Conservation (phyloP, 2,888 invertebrate genomes). For the Dolichopus griseipennis region DNA sequence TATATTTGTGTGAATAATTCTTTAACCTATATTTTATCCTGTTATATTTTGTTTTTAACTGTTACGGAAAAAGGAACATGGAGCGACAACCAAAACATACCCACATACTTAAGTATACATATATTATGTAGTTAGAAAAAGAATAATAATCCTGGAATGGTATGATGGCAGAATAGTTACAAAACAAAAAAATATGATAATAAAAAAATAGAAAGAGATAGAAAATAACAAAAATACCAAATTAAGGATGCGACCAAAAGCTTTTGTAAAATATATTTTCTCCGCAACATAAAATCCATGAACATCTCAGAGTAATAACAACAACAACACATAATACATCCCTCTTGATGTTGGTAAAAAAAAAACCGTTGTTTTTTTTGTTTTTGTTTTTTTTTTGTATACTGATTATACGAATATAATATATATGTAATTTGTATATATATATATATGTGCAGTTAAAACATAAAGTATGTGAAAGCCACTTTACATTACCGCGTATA, state of each 20-base stretch:
- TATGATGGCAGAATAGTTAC: not conserved
- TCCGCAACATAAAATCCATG: not conserved
- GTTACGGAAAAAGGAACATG: too few species aligned
- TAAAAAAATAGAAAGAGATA: not conserved
- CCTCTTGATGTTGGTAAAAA: not conserved
- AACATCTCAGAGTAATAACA: not conserved
- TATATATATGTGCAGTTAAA: not conserved
- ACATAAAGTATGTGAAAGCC: slow-evolving; percentile 5
- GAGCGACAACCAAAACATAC: too few species aligned
- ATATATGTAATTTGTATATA: not conserved
- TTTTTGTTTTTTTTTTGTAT: not conserved
- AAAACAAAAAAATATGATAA: not conserved
- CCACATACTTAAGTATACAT: too few species aligned
- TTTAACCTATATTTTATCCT: too few species aligned
- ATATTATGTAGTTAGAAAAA: too few species aligned
- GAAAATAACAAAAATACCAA: not conserved
- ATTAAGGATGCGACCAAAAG: not conserved
- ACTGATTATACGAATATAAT: not conserved
- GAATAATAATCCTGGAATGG: too few species aligned
- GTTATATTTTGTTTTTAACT: too few species aligned
- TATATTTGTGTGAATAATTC: too few species aligned
- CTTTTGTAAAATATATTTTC: not conserved
- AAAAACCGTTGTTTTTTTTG: too few species aligned
- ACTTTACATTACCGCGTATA: slow-evolving; percentile 2
- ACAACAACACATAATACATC: not conserved